Evolutionary conservation across 2,113 vertebrate genomes (phyloP).

Genomic region (Puma concolor): DNA sequence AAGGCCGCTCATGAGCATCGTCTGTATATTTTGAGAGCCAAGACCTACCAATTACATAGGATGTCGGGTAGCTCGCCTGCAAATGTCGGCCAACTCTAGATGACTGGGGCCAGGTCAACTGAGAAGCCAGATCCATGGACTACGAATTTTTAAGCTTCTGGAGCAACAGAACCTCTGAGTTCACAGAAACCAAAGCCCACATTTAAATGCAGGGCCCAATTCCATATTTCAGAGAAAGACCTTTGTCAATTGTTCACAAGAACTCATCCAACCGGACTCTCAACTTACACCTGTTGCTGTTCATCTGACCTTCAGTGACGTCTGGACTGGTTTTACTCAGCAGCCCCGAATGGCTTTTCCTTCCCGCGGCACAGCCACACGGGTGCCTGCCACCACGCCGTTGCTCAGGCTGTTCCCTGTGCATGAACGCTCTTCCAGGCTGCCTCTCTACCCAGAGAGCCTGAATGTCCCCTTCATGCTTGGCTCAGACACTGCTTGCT

Average conservation of each 20-base stretch:
- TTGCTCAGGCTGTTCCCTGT: not conserved
- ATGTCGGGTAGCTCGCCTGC: not conserved
- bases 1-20: not conserved
- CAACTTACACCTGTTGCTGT: not conserved
- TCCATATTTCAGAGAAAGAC: not conserved
- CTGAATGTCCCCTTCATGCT: not conserved
- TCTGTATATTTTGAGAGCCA: slow-evolving; percentile 24
- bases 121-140: not conserved
- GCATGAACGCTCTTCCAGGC: not conserved
- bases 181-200: not conserved
- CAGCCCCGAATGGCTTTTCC: not conserved
- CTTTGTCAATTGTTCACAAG: not conserved
- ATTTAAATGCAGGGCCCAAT: not conserved
- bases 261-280: not conserved
- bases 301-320: not conserved
- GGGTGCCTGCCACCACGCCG: fast-evolving
- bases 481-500: not conserved
- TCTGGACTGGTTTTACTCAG: no score
- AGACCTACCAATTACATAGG: not conserved
- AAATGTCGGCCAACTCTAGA: not conserved
- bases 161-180: fast-evolving
- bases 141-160: not conserved
- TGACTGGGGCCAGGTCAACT: not conserved
- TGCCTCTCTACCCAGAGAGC: not conserved
- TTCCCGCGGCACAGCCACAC: not conserved